Conservation (phyloP, 2,113 vertebrate genomes). For the Limnothrissa miodon region DNA sequence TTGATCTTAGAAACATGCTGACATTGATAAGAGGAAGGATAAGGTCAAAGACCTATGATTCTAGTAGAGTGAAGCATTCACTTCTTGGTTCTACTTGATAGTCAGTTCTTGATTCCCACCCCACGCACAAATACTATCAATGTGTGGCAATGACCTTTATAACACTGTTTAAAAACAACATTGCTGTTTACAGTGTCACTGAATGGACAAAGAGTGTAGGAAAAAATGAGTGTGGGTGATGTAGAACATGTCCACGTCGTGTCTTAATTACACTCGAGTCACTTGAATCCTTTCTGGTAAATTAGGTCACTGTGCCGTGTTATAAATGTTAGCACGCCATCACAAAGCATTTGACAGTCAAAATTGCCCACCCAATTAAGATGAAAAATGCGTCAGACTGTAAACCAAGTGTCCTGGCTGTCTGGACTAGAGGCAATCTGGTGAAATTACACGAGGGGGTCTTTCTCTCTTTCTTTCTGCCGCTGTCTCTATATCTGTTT, state of each 20-base stretch:
- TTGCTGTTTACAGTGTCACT: background rate
- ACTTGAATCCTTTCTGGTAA: background rate
- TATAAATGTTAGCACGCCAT: background rate
- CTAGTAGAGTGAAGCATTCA: too few relatives aligned
- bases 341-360: conserved; percentile 15
- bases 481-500: background rate
- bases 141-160: background rate
- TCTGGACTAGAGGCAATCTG: background rate
- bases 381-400: conserved; percentile 3
- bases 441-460: background rate
- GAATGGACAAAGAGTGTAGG: background rate
- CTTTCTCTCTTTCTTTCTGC: background rate
- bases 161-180: background rate
- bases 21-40: too few relatives aligned
- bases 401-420: background rate
- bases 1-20: too few relatives aligned
- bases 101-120: too few relatives aligned
- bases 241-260: background rate
- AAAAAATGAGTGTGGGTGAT: background rate
- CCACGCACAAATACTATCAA: background rate
- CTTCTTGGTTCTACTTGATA: too few relatives aligned
- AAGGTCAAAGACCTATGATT: too few relatives aligned
- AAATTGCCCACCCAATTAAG: conserved; percentile 14
- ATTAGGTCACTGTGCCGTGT: conserved; percentile 8
- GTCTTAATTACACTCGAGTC: background rate